phyloP scores from a whole-genome alignment of 2,797 vertebrate genomes.

The Brachyrhaphis roseni region DNA sequence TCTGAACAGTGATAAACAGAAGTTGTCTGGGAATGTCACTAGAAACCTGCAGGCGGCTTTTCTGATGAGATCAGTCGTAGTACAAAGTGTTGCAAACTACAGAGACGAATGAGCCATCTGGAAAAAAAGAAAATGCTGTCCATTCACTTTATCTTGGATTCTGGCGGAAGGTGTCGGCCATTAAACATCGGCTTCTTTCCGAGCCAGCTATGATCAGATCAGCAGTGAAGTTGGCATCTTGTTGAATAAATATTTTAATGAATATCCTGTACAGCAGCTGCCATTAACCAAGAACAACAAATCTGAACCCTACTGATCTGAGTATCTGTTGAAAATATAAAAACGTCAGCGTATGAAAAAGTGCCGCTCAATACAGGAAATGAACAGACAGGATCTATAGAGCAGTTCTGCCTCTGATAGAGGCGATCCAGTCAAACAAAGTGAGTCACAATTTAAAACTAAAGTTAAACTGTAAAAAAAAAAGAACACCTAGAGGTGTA shows the following conservation, averaged over 20 bases:
- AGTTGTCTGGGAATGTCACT: constrained; percentile 30
- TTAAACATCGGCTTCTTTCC: neutral
- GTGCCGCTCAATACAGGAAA: constrained; percentile 42
- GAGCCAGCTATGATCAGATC: neutral
- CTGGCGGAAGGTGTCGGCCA: neutral
- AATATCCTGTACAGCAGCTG: constrained; percentile 2
- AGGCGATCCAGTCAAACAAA: neutral
- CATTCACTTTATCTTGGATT: neutral
- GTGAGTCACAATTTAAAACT: neutral
- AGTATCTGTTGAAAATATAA: neutral
- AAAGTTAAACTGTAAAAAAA: constrained; percentile 44
- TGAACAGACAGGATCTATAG: constrained; percentile 2
- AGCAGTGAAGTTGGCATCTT: neutral
- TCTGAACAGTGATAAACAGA: constrained; percentile 18
- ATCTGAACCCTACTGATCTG: neutral
- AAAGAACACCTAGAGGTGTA: constrained; percentile 25
- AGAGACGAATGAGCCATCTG: neutral
- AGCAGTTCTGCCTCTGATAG: neutral
- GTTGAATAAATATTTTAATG: constrained; percentile 1
- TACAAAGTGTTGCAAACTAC: constrained; percentile 2
- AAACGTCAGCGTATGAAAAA: constrained; percentile 11
- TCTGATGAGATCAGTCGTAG: neutral
- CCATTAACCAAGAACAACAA: neutral
- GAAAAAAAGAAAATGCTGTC: neutral
- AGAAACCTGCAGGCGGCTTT: constrained; percentile 17